These are phyloP conservation scores for Scolopax bukidnonensis DNA, from an alignment of 2,797 vertebrate species.

Conservation along the genomic window DNA sequence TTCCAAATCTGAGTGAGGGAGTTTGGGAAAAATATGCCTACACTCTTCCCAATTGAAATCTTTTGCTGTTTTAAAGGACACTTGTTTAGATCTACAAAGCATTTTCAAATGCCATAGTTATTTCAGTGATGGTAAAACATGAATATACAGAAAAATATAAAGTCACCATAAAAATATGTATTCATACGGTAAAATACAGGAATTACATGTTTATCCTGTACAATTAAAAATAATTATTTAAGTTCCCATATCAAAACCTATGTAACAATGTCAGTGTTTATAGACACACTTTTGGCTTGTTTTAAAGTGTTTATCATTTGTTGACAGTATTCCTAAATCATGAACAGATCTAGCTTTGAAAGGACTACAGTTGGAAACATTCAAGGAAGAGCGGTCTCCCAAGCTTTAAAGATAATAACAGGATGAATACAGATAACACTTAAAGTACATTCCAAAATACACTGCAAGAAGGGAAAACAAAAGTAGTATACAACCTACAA, in stretches of 20 bases:
- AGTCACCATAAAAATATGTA: neutral
- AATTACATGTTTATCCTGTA: neutral
- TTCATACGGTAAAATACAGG: neutral
- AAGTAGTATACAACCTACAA: neutral
- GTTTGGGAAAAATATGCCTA: accelerated
- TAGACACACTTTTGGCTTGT: neutral
- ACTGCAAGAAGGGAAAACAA: neutral
- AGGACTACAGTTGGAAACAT: neutral
- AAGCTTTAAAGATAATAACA: neutral
- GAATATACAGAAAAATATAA: neutral
- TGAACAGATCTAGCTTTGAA: neutral
- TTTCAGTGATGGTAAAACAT: neutral
- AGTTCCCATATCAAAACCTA: neutral
- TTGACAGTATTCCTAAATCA: neutral
- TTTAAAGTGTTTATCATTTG: neutral
- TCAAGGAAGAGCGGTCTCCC: neutral
- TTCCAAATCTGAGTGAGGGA: neutral
- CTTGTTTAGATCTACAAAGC: neutral
- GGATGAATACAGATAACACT: neutral
- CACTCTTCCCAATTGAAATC: accelerated
- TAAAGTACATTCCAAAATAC: neutral
- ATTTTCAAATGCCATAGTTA: neutral
- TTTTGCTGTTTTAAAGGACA: neutral
- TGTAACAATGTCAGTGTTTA: neutral
- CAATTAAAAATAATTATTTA: neutral